Conservation (phyloP, 2,888 invertebrate genomes). For the Synergus gifuensis region DNA sequence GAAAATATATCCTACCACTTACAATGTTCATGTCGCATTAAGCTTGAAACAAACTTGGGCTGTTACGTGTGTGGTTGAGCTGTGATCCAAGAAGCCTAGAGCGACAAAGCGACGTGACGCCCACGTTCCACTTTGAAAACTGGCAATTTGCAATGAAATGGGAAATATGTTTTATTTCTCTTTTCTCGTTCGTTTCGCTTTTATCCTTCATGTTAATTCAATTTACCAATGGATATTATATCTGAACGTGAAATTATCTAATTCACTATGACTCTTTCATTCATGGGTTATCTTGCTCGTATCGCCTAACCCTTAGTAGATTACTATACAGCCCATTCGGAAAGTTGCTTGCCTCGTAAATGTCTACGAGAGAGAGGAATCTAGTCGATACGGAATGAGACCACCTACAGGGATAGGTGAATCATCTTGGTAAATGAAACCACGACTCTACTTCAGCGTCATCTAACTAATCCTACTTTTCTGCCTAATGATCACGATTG, state of each 20-base stretch:
- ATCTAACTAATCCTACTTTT: not conserved
- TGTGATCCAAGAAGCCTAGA: conserved; percentile 11
- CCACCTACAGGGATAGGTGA: conserved; percentile 39
- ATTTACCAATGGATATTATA: conserved; percentile 22
- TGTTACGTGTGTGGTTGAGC: not conserved
- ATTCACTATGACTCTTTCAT: conserved; percentile 27
- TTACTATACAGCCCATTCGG: conserved; percentile 21
- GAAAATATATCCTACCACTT: not conserved
- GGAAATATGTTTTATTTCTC: not conserved
- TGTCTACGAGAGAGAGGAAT: conserved; percentile 29
- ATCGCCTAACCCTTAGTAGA: conserved; percentile 7
- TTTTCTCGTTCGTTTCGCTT: not conserved
- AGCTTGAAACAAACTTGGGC: not conserved
- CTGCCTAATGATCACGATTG: conserved; percentile 33
- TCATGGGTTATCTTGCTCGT: conserved; percentile 16
- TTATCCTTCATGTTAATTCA: conserved; percentile 26
- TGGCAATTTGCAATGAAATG: conserved; percentile 13
- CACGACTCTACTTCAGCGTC: conserved; percentile 26
- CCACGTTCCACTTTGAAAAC: conserved; percentile 26
- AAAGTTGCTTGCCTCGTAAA: conserved; percentile 37
- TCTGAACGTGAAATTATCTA: conserved; percentile 31
- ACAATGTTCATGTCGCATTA: not conserved
- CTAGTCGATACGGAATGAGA: conserved; percentile 36
- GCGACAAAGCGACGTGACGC: conserved; percentile 15
- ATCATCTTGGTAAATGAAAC: conserved; percentile 39